Evolutionary conservation across 2,888 invertebrate genomes (phyloP), one percentile per base, ranked within the genome.

Genomic region (Brassicogethes aeneus): DNA sequence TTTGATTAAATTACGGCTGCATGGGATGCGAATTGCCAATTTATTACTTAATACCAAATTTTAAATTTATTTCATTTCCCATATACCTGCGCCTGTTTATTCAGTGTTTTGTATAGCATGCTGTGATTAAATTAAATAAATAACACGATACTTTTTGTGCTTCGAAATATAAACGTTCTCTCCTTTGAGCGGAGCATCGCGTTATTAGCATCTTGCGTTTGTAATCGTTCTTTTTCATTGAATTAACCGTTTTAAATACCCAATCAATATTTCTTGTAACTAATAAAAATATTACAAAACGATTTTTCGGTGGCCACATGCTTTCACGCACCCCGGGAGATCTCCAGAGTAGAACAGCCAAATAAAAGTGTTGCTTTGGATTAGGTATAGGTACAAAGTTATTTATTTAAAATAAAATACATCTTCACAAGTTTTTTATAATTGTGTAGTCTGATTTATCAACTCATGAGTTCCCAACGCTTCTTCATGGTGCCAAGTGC

Each of bases 71-170:
- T 23, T 10, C 23, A 23, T 23, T 23, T 23, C 23, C 10, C 23
- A 23, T 23, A 23, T 23, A 23, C 23, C 23, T 23, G 23, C 10
- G 23, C 10, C 5, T 23, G 23, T 23, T 23, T 23, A 10, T 23
- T 7, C 23, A 10, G 23, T 23, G 5, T 23, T 23, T 10, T 7
- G 23, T n/a, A n/a, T n/a, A 10, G 10, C 23, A 5, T 23, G 23
- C 23, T 23, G 23, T 23, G 23, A 23, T 23, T 23, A 23, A 23
- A 23, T 23, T 23, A 23, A 23, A 23, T 23, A 23, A 23, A 23
- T 23, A 23, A 23, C 23, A 23, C 10, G 23, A 23, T 23, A 23
- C 23, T 7, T 23, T 7, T 23, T 23, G 5, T 10, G 23, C 5
- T 23, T 5, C 23, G 5, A 5, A 23, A 23, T 7, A 5, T 7